Conservation (phyloP, 2,113 vertebrate species). For the Cyanoliseus patagonus region DNA sequence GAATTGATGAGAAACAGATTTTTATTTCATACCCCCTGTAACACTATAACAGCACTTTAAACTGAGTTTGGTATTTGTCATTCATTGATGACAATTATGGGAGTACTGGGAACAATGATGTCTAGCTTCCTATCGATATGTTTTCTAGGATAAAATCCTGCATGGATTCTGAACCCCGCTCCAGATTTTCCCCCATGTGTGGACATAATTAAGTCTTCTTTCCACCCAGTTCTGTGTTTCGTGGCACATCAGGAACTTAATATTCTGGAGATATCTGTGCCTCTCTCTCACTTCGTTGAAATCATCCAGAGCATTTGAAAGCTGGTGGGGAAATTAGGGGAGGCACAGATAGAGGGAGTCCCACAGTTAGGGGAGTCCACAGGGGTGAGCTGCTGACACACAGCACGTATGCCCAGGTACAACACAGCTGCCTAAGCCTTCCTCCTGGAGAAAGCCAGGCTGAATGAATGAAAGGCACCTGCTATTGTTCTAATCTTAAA, state of each 20-base stretch:
- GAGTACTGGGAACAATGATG: slow-evolving; percentile 27
- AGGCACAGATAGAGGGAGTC: background rate
- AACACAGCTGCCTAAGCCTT: background rate
- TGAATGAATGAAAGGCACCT: background rate
- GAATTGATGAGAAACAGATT: slow-evolving; percentile 61
- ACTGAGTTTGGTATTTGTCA: slow-evolving; percentile 32
- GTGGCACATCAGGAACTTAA: background rate
- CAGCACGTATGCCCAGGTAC: background rate
- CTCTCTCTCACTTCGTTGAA: background rate
- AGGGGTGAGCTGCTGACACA: background rate
- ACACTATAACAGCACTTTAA: slow-evolving; percentile 35
- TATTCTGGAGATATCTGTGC: background rate
- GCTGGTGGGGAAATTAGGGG: background rate
- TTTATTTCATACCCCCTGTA: slow-evolving; percentile 51
- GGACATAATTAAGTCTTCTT: background rate
- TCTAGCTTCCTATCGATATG: slow-evolving; percentile 1
- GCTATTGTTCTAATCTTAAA: background rate
- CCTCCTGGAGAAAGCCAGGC: background rate
- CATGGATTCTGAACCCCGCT: background rate
- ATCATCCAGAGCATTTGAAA: background rate
- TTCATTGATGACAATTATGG: slow-evolving; percentile 6
- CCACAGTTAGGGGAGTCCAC: background rate
- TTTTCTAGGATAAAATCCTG: slow-evolving; percentile 47
- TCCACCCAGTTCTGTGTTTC: background rate
- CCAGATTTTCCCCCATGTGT: background rate